Conservation (phyloP, 2,797 vertebrate genomes). For the Phataginus tricuspis region DNA sequence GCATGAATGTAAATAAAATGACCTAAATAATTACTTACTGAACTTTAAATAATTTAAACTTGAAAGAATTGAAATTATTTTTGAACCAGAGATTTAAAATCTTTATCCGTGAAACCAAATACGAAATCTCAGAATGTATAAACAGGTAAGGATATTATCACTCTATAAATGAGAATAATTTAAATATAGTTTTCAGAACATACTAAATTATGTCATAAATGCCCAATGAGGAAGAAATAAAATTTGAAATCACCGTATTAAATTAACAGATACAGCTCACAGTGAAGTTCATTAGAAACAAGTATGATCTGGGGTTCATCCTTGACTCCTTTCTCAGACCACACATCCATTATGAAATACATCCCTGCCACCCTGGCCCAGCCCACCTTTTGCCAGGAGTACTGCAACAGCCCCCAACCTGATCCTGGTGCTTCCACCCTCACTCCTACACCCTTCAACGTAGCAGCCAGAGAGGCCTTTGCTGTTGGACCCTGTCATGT, state of each 20-base stretch:
- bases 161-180: not conserved
- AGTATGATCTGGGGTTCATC: not conserved
- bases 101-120: not conserved
- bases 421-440: no score
- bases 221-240: not conserved
- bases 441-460: not conserved
- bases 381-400: not conserved
- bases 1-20: slow-evolving; percentile 57
- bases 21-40: slow-evolving; percentile 59
- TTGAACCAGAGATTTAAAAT: slow-evolving; percentile 30
- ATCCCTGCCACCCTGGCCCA: no score
- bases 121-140: not conserved
- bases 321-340: not conserved
- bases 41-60: slow-evolving; percentile 56
- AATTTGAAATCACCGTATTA: not conserved
- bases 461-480: not conserved
- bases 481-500: not conserved
- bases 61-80: slow-evolving; percentile 26
- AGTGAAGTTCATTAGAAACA: not conserved
- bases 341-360: fast-evolving
- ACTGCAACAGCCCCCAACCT: fast-evolving
- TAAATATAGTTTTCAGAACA: not conserved
- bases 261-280: not conserved
- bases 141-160: not conserved
- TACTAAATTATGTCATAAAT: not conserved